These are phyloP conservation scores for Tenodera sinensis DNA, from an alignment of 2,888 invertebrate genomes.

Conservation along the genomic window DNA sequence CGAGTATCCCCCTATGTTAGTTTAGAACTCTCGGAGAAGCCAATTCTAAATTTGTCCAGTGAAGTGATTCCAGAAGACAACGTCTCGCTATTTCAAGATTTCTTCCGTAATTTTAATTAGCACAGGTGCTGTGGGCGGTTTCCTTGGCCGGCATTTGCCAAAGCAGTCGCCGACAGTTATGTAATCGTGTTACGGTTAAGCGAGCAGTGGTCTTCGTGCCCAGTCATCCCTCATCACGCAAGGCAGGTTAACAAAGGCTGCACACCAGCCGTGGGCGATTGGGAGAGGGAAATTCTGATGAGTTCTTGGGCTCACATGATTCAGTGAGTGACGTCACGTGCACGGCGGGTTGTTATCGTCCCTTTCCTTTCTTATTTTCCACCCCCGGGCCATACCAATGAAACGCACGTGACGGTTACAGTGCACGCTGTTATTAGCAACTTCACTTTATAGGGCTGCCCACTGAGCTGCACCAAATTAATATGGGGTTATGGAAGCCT, in stretches of 20 bases:
- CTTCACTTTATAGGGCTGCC: background rate
- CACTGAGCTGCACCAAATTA: background rate
- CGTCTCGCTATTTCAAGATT: too few relatives aligned
- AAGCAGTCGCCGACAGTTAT: background rate
- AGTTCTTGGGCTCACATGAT: background rate
- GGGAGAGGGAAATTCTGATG: background rate
- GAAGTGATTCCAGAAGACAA: too few relatives aligned
- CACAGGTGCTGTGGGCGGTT: background rate
- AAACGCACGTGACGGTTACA: background rate
- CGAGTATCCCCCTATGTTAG: too few relatives aligned
- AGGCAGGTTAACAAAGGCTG: background rate
- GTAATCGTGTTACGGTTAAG: background rate
- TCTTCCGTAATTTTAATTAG: too few relatives aligned
- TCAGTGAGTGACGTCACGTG: background rate
- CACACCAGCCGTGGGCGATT: background rate
- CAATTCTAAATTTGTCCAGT: too few relatives aligned
- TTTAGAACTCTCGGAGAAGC: too few relatives aligned
- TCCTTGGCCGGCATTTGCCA: background rate
- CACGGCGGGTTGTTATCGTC: background rate
- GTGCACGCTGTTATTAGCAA: background rate
- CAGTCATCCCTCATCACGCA: background rate
- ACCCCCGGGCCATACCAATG: background rate
- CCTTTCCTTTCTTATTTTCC: background rate
- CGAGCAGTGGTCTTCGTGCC: background rate
- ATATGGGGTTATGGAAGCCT: background rate